These are phyloP conservation scores for Apoderus coryli DNA, from an alignment of 2,888 invertebrate species.

Conservation along the genomic window DNA sequence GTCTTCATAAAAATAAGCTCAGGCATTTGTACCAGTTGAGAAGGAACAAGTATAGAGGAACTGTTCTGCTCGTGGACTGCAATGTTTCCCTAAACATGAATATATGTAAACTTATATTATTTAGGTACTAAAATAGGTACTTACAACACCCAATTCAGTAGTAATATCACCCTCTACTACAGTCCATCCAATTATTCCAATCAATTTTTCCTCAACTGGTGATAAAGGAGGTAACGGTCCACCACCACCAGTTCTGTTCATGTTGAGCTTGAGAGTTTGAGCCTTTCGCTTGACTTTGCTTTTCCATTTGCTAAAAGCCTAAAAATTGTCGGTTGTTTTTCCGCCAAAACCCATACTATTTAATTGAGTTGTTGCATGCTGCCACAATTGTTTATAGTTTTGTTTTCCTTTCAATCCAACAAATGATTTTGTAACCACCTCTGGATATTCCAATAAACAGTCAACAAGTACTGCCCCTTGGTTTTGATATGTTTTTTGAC, in stretches of 20 bases:
- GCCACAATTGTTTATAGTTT: slow-evolving; percentile 11
- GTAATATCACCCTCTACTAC: no score
- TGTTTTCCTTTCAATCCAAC: slow-evolving; percentile 7
- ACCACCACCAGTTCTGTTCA: slow-evolving; percentile 8
- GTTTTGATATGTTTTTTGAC: background rate
- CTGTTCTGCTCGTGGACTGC: no score
- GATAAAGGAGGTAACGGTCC: slow-evolving; percentile 7
- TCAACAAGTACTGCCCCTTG: slow-evolving; percentile 7
- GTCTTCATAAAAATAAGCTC: no score
- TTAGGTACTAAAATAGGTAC: no score
- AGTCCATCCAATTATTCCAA: slow-evolving; percentile 8
- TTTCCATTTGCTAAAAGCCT: slow-evolving; percentile 9
- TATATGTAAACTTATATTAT: no score
- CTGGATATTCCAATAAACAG: slow-evolving; percentile 9
- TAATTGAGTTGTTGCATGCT: slow-evolving; percentile 5
- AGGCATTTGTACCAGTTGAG: no score
- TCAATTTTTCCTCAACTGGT: slow-evolving; percentile 6
- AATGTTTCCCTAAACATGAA: no score
- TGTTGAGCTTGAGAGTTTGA: no score
- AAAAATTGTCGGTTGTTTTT: slow-evolving; percentile 8
- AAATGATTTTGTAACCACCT: slow-evolving; percentile 10
- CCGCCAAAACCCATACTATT: slow-evolving; percentile 7
- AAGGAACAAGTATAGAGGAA: no score
- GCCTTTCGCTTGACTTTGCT: slow-evolving; percentile 8
- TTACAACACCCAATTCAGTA: slow-evolving; percentile 9